Evolutionary conservation across 2,797 vertebrate genomes (phyloP).

Genomic region (Malurus splendens): DNA sequence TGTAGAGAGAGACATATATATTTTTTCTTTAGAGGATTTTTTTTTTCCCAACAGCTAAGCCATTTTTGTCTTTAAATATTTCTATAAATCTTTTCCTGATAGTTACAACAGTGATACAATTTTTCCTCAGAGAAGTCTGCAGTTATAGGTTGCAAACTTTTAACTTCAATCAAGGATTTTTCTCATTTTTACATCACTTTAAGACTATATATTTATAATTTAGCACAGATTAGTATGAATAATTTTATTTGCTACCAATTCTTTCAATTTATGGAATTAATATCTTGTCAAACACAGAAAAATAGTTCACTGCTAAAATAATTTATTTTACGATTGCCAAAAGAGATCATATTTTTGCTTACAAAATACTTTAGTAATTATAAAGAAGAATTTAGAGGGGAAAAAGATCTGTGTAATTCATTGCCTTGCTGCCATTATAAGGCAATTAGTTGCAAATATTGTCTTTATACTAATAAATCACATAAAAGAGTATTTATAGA

Average conservation of each 20-base stretch:
- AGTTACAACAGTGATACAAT: neutral
- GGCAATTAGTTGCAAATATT: neutral
- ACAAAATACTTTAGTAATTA: neutral
- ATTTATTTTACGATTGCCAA: neutral
- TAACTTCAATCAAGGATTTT: neutral
- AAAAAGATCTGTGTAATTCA: neutral
- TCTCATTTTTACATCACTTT: neutral
- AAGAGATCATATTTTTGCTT: neutral
- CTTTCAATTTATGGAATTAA: neutral
- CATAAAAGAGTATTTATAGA: neutral
- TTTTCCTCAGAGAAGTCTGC: conserved; percentile 1
- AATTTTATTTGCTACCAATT: neutral
- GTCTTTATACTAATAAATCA: neutral
- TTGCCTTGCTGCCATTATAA: neutral
- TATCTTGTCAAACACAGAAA: neutral
- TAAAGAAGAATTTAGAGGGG: neutral
- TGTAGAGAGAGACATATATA: neutral
- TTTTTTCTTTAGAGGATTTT: neutral
- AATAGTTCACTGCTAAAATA: neutral
- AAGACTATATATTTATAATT: neutral
- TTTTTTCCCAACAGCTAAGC: conserved; percentile 17
- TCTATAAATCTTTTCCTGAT: conserved; percentile 9
- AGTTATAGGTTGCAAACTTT: neutral
- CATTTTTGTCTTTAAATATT: neutral
- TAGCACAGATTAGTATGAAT: neutral